Evolutionary conservation across 2,888 invertebrate species (phyloP).

Genomic region (Hylaea fasciaria): DNA sequence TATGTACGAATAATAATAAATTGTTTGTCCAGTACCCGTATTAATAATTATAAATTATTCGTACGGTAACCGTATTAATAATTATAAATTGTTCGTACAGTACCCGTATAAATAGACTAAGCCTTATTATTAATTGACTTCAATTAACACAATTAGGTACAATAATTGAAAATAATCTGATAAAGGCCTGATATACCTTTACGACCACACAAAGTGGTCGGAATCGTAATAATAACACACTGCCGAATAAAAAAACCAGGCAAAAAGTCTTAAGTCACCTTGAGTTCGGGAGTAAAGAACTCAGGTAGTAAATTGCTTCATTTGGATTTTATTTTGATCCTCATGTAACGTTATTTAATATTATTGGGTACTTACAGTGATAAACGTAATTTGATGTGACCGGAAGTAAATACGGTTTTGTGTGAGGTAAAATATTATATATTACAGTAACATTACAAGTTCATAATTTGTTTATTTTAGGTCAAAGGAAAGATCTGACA

Average conservation of each 20-base stretch:
- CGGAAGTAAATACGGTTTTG: no score
- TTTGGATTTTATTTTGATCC: slow-evolving; percentile 66
- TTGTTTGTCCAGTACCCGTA: no score
- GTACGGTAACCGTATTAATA: no score
- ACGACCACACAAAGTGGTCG: slow-evolving; percentile 72
- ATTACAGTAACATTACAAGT: no score
- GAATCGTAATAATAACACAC: slow-evolving; percentile 68
- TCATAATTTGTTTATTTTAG: no score
- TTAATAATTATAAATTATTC: no score
- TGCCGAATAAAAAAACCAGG: slow-evolving; percentile 69
- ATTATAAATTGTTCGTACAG: no score
- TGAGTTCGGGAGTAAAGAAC: slow-evolving; percentile 76
- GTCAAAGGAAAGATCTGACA: no score
- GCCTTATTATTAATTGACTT: no score
- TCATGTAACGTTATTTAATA: slow-evolving; percentile 1
- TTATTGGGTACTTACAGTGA: slow-evolving; percentile 3
- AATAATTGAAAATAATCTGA: slow-evolving; percentile 28
- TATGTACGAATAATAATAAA: no score
- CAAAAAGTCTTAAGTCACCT: slow-evolving; percentile 81
- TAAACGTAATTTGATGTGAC: not conserved
- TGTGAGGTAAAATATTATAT: no score
- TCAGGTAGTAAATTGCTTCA: slow-evolving; percentile 83
- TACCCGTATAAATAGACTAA: no score
- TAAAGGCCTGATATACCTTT: slow-evolving; percentile 34
- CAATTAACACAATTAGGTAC: slow-evolving; percentile 3